These are phyloP conservation scores for Forbesichthys agassizii DNA, from an alignment of 2,113 vertebrate genomes.

Conservation along the genomic window DNA sequence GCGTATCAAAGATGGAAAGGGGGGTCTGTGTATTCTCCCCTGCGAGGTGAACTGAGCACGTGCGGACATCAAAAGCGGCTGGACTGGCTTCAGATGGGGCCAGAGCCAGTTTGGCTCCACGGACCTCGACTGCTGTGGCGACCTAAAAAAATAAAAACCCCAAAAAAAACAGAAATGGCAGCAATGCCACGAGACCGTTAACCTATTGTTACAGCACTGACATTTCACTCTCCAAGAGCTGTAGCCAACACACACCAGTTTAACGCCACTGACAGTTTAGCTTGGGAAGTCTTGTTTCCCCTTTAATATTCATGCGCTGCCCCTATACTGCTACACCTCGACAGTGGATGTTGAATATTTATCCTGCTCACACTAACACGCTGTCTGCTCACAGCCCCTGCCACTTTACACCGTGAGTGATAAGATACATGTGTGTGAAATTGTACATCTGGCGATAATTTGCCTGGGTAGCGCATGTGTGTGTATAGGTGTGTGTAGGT, in stretches of 20 bases:
- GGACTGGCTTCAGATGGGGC: not conserved
- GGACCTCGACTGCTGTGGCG: not conserved
- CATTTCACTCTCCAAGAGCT: slow-evolving; percentile 38
- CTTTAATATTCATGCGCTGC: slow-evolving; percentile 46
- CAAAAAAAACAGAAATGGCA: too few relatives aligned
- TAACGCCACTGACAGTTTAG: slow-evolving; percentile 27
- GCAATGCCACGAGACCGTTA: not conserved
- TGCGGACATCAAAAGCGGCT: not conserved
- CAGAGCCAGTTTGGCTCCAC: slow-evolving; percentile 5
- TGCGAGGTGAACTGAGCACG: slow-evolving; percentile 1
- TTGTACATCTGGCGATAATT: slow-evolving; percentile 3
- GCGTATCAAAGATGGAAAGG: slow-evolving; percentile 29
- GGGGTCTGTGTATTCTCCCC: slow-evolving; percentile 17
- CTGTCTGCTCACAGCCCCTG: slow-evolving; percentile 43
- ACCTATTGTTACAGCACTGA: slow-evolving; percentile 35
- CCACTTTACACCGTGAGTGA: slow-evolving; percentile 38
- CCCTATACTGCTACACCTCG: slow-evolving; percentile 32
- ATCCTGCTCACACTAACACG: slow-evolving; percentile 59
- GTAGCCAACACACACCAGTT: slow-evolving; percentile 17
- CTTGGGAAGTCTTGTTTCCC: slow-evolving; percentile 29
- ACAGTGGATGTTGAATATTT: slow-evolving; percentile 67
- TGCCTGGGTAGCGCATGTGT: not conserved
- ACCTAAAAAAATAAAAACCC: too few relatives aligned
- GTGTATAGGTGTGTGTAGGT: slow-evolving; percentile 12
- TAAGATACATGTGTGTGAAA: slow-evolving; percentile 38